Evolutionary conservation across 2,797 vertebrate genomes (phyloP), one percentile per base, ranked within the genome.

Genomic region (Enteromius paludinosus): DNA sequence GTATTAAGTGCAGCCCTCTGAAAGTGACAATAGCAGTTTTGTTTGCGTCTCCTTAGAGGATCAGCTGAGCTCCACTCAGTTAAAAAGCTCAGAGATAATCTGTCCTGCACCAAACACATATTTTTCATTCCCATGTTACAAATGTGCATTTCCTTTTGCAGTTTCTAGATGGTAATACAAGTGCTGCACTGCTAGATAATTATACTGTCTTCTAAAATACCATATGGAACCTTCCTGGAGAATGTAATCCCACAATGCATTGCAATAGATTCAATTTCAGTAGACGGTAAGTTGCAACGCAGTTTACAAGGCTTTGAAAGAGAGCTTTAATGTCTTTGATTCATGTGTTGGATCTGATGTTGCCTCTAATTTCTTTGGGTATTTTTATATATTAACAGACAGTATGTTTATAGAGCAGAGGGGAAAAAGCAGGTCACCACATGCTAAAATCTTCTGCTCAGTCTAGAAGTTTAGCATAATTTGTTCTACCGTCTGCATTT

Each of bases 21-120:
- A 85, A 88, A 89, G 84, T 90, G 90, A 92, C 89, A 91, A 90
- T 89, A 82, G 85, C 84, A 52, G 85, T 77, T 87, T 87, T 91
- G 90, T 91, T 89, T 86, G 74, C 82, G 54, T 89, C 88, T 87
- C 64, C 86, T 87, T 86, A 82, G 79, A 45, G 72, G 81, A 89
- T 90, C 88, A 84, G 70, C 83, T 77, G 73, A 84, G 78, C 75
- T 84, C 49, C 56, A 45, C 66, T 73, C 74, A 5, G 47, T 71
- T 86, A 38, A 81, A 77, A 74, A 66, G 65, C 68, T 65, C 70
- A 78, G 18, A 62, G 54, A 38, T 79, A 62, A 68, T 81, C 56
- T 62, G 52, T 47, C 2, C 35, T 62, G 30, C 30, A 38, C 73
- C 73, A 74, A 23, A 11, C 69, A 82, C 59, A 70, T 41, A 68